Percentiles rank a stretch among this genome's conserved stretches.
Evolutionary conservation across 1,140 invertebrate species (phyloP).

Genomic region (Drosophila navojoa): DNA sequence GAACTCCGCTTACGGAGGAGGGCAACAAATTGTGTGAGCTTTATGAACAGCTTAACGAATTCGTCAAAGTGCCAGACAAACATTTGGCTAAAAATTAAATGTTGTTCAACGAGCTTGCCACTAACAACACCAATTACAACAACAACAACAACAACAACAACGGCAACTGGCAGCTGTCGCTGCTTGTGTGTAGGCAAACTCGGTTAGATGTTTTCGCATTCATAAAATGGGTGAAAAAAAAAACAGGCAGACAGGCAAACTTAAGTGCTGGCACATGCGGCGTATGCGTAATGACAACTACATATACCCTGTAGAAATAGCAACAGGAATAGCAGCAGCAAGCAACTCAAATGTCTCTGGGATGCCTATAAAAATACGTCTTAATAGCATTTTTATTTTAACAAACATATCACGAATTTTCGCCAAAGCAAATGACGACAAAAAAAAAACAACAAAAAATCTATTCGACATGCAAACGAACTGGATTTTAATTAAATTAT

Average conservation of each 20-base stretch:
- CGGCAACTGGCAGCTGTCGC: constrained; percentile 5
- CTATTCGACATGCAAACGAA: too few relatives aligned
- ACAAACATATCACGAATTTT: constrained; percentile 16
- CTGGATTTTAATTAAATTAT: too few relatives aligned
- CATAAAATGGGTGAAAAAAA: constrained; percentile 25
- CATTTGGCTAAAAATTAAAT: constrained; percentile 53
- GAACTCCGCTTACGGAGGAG: constrained; percentile 10
- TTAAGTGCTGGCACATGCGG: constrained; percentile 74
- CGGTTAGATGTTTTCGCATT: constrained; percentile 47
- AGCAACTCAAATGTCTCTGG: not conserved
- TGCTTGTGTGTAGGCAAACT: constrained; percentile 56
- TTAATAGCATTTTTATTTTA: not conserved
- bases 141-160: constrained; percentile 22
- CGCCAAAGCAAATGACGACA: not conserved
- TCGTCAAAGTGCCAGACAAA: constrained; percentile 65
- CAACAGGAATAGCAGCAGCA: not conserved
- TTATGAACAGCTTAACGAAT: constrained; percentile 55
- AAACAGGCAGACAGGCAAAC: constrained; percentile 23
- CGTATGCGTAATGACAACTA: constrained; percentile 65
- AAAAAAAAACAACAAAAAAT: not conserved
- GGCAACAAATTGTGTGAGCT: constrained; percentile 8
- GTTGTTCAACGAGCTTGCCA: constrained; percentile 43
- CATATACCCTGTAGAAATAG: constrained; percentile 13
- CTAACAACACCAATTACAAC: constrained; percentile 26
- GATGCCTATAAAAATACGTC: too few relatives aligned